These are phyloP conservation scores for Lynx canadensis DNA, from an alignment of 2,113 vertebrate genomes.

Conservation along the genomic window DNA sequence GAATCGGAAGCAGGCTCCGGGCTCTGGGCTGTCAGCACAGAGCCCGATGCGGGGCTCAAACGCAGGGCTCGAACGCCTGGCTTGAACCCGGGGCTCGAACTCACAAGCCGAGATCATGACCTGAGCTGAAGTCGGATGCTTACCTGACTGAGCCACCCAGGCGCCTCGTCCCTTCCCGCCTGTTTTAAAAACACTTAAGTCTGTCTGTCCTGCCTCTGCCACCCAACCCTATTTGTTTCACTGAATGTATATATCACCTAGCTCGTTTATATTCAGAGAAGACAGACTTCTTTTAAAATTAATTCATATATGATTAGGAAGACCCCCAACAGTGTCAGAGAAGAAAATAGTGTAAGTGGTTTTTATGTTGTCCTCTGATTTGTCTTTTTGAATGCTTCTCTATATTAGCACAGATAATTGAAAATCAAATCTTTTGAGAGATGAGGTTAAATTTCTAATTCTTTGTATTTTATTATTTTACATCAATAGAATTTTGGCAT, in stretches of 20 bases:
- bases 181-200: neutral
- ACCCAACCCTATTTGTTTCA: neutral
- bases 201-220: neutral
- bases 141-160: too few species aligned
- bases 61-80: too few species aligned
- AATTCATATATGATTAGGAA: neutral
- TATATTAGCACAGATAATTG: neutral
- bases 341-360: neutral
- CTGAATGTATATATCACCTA: neutral
- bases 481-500: neutral
- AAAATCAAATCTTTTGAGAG: constrained; percentile 26
- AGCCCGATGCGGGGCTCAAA: too few species aligned
- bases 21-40: too few species aligned
- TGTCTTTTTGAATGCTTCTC: neutral
- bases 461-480: constrained; percentile 27
- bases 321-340: neutral
- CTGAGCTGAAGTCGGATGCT: too few species aligned
- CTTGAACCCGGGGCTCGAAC: too few species aligned
- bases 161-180: neutral
- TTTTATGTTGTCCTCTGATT: neutral
- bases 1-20: too few species aligned
- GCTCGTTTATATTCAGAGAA: constrained; percentile 15
- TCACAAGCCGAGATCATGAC: too few species aligned
- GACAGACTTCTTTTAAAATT: neutral
- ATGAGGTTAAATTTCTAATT: constrained; percentile 10